phyloP scores from a whole-genome alignment of 1,140 invertebrate genomes.

The Hylaeus anthracinus region DNA sequence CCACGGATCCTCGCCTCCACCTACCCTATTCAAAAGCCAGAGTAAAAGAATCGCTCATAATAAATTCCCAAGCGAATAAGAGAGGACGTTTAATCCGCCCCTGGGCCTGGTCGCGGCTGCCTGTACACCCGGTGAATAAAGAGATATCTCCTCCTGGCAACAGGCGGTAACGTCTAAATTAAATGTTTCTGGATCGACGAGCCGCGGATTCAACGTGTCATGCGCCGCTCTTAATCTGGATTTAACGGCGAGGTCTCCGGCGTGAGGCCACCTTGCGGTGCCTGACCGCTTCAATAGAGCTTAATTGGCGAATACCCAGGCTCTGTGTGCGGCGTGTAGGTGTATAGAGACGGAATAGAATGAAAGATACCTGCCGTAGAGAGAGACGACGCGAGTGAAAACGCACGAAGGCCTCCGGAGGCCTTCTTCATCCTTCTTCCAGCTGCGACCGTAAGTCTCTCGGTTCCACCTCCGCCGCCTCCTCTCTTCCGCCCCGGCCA shows the following conservation, averaged over 20 bases:
- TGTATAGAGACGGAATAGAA: slow-evolving; percentile 50
- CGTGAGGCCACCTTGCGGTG: slow-evolving; percentile 65
- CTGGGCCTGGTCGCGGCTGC: slow-evolving; percentile 33
- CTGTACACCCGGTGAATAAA: slow-evolving; percentile 53
- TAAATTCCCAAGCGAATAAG: slow-evolving; percentile 21
- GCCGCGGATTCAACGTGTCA: slow-evolving; percentile 69
- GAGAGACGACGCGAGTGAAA: slow-evolving; percentile 20
- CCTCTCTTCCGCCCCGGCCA: slow-evolving; percentile 6
- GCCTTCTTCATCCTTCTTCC: slow-evolving; percentile 20
- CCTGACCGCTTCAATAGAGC: slow-evolving; percentile 68
- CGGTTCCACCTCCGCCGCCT: not conserved
- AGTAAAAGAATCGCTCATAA: slow-evolving; percentile 27
- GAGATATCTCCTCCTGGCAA: slow-evolving; percentile 68
- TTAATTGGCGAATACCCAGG: slow-evolving; percentile 71
- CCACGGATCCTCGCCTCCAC: no score
- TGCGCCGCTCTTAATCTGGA: slow-evolving; percentile 73
- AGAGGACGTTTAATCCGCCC: slow-evolving; percentile 49
- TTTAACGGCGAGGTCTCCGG: slow-evolving; percentile 67
- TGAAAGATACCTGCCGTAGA: not conserved
- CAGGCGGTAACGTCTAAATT: slow-evolving; percentile 72
- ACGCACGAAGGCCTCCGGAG: slow-evolving; percentile 46
- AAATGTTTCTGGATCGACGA: slow-evolving; percentile 73
- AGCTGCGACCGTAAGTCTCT: not conserved
- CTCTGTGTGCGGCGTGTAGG: slow-evolving; percentile 19
- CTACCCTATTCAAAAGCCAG: no score